Evolutionary conservation across 2,113 vertebrate species (phyloP).

Genomic region (Neoarius graeffei): DNA sequence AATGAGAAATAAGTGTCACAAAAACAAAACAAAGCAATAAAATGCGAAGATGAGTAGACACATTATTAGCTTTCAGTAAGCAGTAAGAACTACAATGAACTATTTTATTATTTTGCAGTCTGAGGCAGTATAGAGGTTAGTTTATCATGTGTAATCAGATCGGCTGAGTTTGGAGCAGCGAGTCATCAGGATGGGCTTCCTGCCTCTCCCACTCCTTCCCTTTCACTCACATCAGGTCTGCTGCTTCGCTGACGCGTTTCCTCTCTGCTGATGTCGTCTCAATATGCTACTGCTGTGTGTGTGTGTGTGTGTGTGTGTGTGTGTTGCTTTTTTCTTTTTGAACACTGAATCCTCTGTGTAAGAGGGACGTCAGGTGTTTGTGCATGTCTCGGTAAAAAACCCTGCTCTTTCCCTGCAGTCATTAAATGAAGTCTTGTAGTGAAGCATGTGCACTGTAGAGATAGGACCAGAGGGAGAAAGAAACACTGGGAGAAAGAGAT

Average conservation of each 20-base stretch:
- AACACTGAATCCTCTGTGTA: conserved; percentile 24
- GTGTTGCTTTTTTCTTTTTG: conserved; percentile 13
- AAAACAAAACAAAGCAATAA: not conserved
- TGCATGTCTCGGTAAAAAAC: not conserved
- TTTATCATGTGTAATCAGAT: conserved; percentile 25
- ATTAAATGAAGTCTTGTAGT: not conserved
- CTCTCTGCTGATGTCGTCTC: conserved; percentile 24
- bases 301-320: conserved; percentile 3
- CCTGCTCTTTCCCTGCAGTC: not conserved
- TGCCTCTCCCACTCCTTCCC: conserved; percentile 32
- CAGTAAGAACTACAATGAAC: not conserved
- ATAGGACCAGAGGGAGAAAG: not conserved
- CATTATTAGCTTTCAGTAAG: not conserved
- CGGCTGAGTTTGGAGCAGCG: not conserved
- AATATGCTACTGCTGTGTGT: not conserved
- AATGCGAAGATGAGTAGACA: not conserved
- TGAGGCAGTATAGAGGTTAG: not conserved
- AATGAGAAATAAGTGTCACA: not conserved
- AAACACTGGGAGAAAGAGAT: not conserved
- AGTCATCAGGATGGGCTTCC: conserved; percentile 23
- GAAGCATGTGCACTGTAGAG: conserved; percentile 1
- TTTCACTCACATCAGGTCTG: conserved; percentile 18
- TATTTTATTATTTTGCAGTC: not conserved
- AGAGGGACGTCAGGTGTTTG: conserved; percentile 4
- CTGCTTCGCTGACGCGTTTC: conserved; percentile 31